Conservation (phyloP, 2,888 invertebrate species). For the Noctua fimbriata region DNA sequence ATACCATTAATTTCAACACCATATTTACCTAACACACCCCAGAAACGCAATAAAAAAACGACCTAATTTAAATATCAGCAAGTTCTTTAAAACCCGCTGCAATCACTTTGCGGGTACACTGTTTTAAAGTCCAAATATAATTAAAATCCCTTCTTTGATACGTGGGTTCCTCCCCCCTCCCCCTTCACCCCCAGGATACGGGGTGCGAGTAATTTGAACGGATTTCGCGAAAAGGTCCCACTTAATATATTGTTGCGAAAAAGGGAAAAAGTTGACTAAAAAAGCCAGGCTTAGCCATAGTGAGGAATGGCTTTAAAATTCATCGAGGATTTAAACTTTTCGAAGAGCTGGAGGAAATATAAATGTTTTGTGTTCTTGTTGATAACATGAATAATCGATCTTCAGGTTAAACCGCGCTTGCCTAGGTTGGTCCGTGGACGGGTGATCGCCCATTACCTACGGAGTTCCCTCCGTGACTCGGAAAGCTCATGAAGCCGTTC, state of each 20-base stretch:
- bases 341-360: background rate
- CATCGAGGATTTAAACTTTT: conserved; percentile 65
- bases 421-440: background rate
- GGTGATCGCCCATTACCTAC: background rate
- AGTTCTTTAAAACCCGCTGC: conserved; percentile 41
- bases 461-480: background rate
- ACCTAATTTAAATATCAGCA: conserved; percentile 35
- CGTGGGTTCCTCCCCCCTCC: conserved; percentile 63
- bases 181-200: conserved; percentile 71
- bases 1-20: conserved; percentile 7
- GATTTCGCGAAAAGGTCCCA: conserved; percentile 80
- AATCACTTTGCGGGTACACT: conserved; percentile 63
- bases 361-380: background rate
- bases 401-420: background rate
- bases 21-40: conserved; percentile 30
- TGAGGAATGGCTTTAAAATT: conserved; percentile 77
- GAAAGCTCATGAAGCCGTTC: background rate
- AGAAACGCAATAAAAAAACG: conserved; percentile 21
- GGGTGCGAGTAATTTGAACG: conserved; percentile 79
- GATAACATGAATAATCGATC: background rate
- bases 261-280: conserved; percentile 76
- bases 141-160: conserved; percentile 69
- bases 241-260: conserved; percentile 80
- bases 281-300: conserved; percentile 74
- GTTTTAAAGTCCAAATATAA: conserved; percentile 60